Evolutionary conservation across 2,888 invertebrate genomes (phyloP), one percentile per base, ranked within the genome.

Genomic region (Andrena fulva): DNA sequence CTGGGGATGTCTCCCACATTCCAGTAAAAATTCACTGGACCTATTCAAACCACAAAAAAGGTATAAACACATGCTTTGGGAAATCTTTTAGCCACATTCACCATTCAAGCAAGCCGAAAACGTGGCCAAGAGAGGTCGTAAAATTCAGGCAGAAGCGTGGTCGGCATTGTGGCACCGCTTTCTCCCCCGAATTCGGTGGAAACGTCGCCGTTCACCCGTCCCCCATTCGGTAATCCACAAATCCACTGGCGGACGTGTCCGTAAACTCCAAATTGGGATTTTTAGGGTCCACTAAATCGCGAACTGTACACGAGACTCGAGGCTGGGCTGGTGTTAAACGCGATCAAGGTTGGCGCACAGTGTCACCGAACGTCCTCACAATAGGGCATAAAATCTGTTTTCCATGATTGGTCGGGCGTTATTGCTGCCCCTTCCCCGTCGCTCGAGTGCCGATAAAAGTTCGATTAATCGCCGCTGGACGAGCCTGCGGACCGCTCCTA

Each of bases 351-450:
- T 35, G 33, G 54, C 75, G 29, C 64, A 67, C 7, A 20, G 12
- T 16, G 66, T 35, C 69, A 10, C 52, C 80, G 77, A 88, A 82
- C 68, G 82, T 79, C 72, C 81, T 77, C 80, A 77, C 89, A 87
- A 90, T 90, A 87, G 88, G 86, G 85, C 88, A 84, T 91, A 90
- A 91, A 91, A 86, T 90, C 87, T 88, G 86, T 87, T 89, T 88
- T 91, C 84, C 88, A 87, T 85, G 90, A 91, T 88, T 86, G 90
- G 85, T 82, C 71, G 70, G 79, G 50, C 29, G 72, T 85, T 89
- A 86, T 86, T 77, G 80, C 42, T 5, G 50, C 56, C 24, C 42
- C 66, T 67, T 67, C 63, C 54, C 42, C 78, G 50, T 27, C 64
- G 20, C 52, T 12, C 4, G 42, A 42, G 20, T n/a, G 42, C 35